These are phyloP conservation scores for Cryptus viduatorius DNA, from an alignment of 2,888 invertebrate genomes.

Conservation along the genomic window DNA sequence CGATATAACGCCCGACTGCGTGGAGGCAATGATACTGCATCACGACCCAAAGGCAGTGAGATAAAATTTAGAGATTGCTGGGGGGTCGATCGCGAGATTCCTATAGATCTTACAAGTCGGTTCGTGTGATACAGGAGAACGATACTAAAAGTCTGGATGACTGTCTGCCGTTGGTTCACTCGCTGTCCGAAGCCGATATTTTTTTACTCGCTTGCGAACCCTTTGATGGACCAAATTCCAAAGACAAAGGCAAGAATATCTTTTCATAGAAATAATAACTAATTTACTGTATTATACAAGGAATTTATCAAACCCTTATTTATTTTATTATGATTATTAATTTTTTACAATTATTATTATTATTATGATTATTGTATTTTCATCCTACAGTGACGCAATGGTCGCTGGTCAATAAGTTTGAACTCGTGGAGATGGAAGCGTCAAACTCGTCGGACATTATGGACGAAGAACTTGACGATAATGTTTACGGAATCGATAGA, in stretches of 20 bases:
- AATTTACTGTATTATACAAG: background rate
- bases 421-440: constrained; percentile 88
- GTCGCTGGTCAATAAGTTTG: constrained; percentile 90
- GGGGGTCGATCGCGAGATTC: constrained; percentile 66
- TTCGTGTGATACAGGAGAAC: constrained; percentile 76
- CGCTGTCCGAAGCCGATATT: constrained; percentile 78
- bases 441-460: constrained; percentile 82
- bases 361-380: constrained; percentile 51
- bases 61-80: constrained; percentile 75
- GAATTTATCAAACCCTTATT: no score
- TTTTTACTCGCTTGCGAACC: constrained; percentile 78
- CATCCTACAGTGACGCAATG: constrained; percentile 86
- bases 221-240: constrained; percentile 81
- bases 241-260: constrained; percentile 85
- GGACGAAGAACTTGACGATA: constrained; percentile 86
- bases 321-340: no score
- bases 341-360: constrained; percentile 16
- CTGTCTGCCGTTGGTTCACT: constrained; percentile 75
- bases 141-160: constrained; percentile 74
- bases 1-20: constrained; percentile 84
- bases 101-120: constrained; percentile 36
- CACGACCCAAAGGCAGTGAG: constrained; percentile 87
- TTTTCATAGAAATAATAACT: background rate
- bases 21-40: constrained; percentile 88
- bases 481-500: constrained; percentile 89